phyloP scores from a whole-genome alignment of 2,113 vertebrate species.

The Ceyx cyanopectus region DNA sequence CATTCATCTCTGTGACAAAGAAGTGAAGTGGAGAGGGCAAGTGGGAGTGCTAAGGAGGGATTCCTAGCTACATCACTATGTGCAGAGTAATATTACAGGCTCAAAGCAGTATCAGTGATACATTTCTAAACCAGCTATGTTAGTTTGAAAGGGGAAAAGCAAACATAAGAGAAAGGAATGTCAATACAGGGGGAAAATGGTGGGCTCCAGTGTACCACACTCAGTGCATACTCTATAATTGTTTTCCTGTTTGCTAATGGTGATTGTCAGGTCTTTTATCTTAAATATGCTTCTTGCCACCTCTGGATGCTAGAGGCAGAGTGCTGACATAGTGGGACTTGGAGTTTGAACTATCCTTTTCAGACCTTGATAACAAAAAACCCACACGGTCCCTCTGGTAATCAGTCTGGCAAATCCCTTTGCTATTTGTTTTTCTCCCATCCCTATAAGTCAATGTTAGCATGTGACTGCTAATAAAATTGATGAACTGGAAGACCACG shows the following conservation, averaged over 20 bases:
- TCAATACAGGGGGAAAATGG: neutral
- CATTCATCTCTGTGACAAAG: neutral
- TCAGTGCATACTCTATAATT: conserved; percentile 3
- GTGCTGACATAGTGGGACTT: neutral
- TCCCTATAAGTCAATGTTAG: neutral
- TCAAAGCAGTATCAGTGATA: conserved; percentile 5
- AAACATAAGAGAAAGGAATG: conserved; percentile 49
- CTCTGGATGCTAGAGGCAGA: neutral
- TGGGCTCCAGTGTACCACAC: neutral
- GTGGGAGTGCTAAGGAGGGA: neutral
- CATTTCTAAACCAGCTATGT: neutral
- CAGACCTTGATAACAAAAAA: neutral
- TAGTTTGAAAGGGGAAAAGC: conserved; percentile 37
- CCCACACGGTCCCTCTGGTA: neutral
- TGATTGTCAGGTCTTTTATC: conserved; percentile 33
- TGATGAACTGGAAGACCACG: neutral
- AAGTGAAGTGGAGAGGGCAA: neutral
- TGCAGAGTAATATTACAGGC: conserved; percentile 15
- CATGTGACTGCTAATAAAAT: neutral
- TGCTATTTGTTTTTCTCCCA: neutral
- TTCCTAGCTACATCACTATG: conserved; percentile 52
- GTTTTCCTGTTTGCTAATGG: conserved; percentile 43
- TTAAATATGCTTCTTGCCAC: conserved; percentile 39
- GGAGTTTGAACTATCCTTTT: conserved; percentile 11
- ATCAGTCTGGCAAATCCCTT: neutral